Conservation (phyloP, 2,113 vertebrate species). For the Oceanodroma tethys region DNA sequence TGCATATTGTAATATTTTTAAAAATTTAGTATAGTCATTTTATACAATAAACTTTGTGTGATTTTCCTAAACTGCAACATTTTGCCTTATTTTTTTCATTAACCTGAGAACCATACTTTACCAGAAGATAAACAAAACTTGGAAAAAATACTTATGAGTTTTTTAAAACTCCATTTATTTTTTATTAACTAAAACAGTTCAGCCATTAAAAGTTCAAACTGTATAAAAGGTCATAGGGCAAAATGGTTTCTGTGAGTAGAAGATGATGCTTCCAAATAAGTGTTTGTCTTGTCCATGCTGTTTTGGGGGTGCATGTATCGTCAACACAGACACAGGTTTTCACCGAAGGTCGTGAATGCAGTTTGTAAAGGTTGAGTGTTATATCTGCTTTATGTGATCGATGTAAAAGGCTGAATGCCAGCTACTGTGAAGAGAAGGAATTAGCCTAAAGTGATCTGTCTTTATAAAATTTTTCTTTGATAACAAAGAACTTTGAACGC, state of each 20-base stretch:
- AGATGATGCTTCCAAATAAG: not conserved
- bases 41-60: not conserved
- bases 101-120: not conserved
- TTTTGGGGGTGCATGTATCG: too few relatives aligned
- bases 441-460: not conserved
- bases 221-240: not conserved
- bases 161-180: not conserved
- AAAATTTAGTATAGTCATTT: not conserved
- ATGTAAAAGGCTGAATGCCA: not conserved
- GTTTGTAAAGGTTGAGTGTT: not conserved
- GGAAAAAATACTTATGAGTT: not conserved
- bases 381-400: not conserved
- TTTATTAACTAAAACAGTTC: not conserved
- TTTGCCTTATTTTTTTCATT: not conserved
- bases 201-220: not conserved
- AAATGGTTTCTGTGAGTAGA: not conserved
- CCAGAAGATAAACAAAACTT: not conserved
- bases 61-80: not conserved
- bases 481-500: not conserved
- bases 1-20: not conserved
- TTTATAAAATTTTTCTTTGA: not conserved
- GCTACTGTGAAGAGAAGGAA: not conserved
- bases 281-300: not conserved
- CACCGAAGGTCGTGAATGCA: not conserved
- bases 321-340: not conserved